A percentile compares a stretch with the other conserved stretches of the same genome.
Evolutionary conservation across 1,140 invertebrate species (phyloP).

Genomic region (Orchesella cincta): DNA sequence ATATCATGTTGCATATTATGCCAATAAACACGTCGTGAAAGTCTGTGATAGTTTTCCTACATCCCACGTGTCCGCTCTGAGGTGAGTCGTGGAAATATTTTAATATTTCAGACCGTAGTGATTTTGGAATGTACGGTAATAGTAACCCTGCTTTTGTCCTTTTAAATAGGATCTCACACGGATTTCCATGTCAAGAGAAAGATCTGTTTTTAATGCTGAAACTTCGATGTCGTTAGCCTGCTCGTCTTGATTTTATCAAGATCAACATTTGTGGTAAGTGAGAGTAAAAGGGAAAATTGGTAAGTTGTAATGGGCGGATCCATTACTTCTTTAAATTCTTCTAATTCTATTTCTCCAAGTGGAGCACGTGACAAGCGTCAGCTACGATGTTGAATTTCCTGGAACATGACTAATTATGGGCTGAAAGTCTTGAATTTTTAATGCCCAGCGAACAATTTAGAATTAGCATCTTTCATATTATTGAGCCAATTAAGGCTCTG

Average conservation of each 20-base stretch:
- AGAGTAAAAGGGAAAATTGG: not conserved
- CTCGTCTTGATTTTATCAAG: not conserved
- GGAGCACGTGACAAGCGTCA: conserved; percentile 1
- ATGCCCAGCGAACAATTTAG: conserved; percentile 40
- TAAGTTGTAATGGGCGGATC: not conserved
- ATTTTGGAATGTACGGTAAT: conserved; percentile 34
- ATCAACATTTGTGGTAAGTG: not conserved
- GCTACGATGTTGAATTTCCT: not conserved
- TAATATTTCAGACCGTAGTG: not conserved
- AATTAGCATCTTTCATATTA: conserved; percentile 36
- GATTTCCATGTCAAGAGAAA: conserved; percentile 35
- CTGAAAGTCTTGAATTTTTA: conserved; percentile 20
- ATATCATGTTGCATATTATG: conserved; percentile 34
- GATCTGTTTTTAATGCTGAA: conserved; percentile 50
- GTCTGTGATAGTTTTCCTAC: conserved; percentile 25
- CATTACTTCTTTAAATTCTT: not conserved
- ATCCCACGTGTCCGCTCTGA: conserved; percentile 30
- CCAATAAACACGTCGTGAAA: conserved; percentile 29
- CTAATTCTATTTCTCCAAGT: not conserved
- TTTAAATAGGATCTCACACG: conserved; percentile 52
- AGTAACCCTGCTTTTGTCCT: conserved; percentile 38
- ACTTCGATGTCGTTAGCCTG: not conserved
- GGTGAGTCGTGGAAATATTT: conserved; percentile 22
- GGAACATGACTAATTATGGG: not conserved
- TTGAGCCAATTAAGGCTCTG: conserved; percentile 19